Evolutionary conservation across 2,888 invertebrate species (phyloP), one percentile per base, ranked within the genome.

Genomic region (Boloria selene): DNA sequence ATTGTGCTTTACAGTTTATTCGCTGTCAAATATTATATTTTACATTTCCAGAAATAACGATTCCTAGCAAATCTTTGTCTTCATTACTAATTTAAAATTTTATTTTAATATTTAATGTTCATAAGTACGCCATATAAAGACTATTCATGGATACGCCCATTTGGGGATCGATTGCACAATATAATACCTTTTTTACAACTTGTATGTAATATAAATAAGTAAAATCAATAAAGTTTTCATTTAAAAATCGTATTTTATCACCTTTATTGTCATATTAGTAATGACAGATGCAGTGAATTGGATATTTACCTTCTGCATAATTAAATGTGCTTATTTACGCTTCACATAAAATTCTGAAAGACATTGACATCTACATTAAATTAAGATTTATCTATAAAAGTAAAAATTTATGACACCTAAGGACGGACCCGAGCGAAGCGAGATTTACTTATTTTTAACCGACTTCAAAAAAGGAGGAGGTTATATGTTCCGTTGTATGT

Each of bases 1-100:
- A 65, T 62, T 68, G 70, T 74, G 72, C 70, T 72, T 70, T 69
- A 70, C 70, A 70, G 75, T 77, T 81, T 82, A 82, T 82, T 80
- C 72, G 76, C 77, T 73, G 82, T 83, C 82, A 76, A 84, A 78
- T 74, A 74, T 73, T 76, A 75, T 80, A 77, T 73, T 69, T 69
- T 50, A 68, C 54, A 55, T 64, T 70, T 59, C 70, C 75, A 75
- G 73, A 73, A 78, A 70, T 5, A 44, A 13, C 22, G 2, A 17
- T 49, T 5, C 31, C 45, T 65, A 45, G 65, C 22, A 65, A 38
- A 2, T 38, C 1, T 38, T 10, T 38, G 31, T 38, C 10, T 52
- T 51, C 72, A 73, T 70, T 70, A 58, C 49, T 65, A 22, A 26
- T 22, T 53, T 45, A 45, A 53, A 56, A 45, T 56, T 16, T 45